Evolutionary conservation across 1,140 invertebrate species (phyloP), one percentile per base, ranked within the genome.

Genomic region (Probaryconus sp.): DNA sequence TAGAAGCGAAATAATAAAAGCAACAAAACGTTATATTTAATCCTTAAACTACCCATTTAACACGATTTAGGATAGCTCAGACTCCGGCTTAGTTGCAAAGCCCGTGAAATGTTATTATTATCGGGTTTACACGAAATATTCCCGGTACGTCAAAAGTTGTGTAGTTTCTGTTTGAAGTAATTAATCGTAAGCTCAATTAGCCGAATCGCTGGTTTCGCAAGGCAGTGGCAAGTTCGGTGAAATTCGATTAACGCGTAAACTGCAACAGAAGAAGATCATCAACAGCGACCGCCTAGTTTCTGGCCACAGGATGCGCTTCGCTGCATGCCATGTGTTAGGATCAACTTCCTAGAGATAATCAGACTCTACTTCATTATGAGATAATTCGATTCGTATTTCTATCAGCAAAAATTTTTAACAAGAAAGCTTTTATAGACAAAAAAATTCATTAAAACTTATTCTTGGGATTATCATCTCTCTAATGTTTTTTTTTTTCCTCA

Each of bases 31-130:
- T n/a, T n/a, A n/a, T n/a, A n/a, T n/a, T n/a, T n/a, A n/a, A n/a
- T n/a, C n/a, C n/a, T n/a, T n/a, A n/a, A n/a, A n/a, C n/a, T n/a
- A n/a, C n/a, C n/a, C n/a, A n/a, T n/a, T n/a, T n/a, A n/a, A n/a
- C n/a, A n/a, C n/a, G n/a, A n/a, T n/a, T n/a, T n/a, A n/a, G n/a
- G n/a, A n/a, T n/a, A n/a, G n/a, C n/a, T n/a, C n/a, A n/a, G n/a
- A n/a, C n/a, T 24, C 21, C 21, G 21, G 21, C 7, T 24, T 24
- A n/a, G n/a, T 5, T 31, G n/a, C 30, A 31, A 31, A 3, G 2
- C 30, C 30, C 38, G 45, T 37, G 35, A 47, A 68, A 68, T 51
- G 35, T 50, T 58, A 51, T 58, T 60, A 47, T 69, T 69, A 60
- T 60, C 53, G 13, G 13, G 53, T 53, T 58, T 56, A 51, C 43